phyloP scores from a whole-genome alignment of 2,113 vertebrate genomes.

The Pelvicachromis taeniatus region DNA sequence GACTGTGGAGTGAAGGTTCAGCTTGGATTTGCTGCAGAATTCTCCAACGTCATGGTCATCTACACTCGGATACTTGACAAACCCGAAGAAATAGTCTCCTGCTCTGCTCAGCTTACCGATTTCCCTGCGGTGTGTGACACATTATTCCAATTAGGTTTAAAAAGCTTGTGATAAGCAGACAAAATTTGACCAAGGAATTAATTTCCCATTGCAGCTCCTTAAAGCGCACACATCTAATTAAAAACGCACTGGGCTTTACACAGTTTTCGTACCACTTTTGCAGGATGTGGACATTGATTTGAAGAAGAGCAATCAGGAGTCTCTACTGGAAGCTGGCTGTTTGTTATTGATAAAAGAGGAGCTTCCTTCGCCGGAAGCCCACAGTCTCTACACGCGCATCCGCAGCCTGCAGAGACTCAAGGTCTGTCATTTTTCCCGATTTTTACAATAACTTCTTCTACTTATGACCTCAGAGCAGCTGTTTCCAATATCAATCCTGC shows the following conservation, averaged over 20 bases:
- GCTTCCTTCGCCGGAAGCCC: conserved; percentile 49
- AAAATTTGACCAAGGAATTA: not conserved
- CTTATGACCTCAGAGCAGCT: not conserved
- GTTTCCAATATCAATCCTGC: not conserved
- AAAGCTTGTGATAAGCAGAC: not conserved
- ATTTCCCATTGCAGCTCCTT: not conserved
- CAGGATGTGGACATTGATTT: conserved; percentile 81
- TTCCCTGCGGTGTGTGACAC: conserved; percentile 69
- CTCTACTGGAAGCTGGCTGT: conserved; percentile 76
- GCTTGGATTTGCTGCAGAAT: conserved; percentile 84
- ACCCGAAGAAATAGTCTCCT: conserved; percentile 67
- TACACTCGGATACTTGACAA: conserved; percentile 76
- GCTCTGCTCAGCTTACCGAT: conserved; percentile 76
- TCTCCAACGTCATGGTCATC: conserved; percentile 88
- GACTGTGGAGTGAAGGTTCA: conserved; percentile 79
- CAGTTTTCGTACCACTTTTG: not conserved
- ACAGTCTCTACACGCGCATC: conserved; percentile 79
- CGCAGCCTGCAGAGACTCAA: conserved; percentile 78
- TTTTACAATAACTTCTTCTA: not conserved
- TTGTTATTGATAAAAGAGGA: conserved; percentile 57
- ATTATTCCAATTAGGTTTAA: not conserved
- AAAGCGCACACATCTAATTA: not conserved
- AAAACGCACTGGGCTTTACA: not conserved
- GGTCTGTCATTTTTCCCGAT: conserved; percentile 52
- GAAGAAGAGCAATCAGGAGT: conserved; percentile 80